These are phyloP conservation scores for Tokudaia tokunoshimensis DNA, from an alignment of 2,797 vertebrate genomes.

Conservation along the genomic window DNA sequence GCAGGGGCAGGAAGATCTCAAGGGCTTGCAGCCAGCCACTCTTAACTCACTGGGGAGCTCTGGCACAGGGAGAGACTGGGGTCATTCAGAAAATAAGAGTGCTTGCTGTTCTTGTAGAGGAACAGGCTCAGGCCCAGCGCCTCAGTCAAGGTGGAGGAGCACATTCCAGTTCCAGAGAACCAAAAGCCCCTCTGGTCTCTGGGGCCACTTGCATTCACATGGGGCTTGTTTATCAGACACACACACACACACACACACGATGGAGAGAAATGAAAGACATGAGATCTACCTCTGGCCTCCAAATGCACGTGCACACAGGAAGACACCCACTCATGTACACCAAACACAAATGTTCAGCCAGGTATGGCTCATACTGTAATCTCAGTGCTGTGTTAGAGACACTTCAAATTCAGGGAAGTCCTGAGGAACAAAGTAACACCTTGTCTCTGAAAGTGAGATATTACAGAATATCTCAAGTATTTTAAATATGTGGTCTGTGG, in stretches of 20 bases:
- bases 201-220: background rate
- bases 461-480: background rate
- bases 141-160: background rate
- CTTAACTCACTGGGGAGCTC: background rate
- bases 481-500: background rate
- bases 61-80: background rate
- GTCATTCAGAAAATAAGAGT: background rate
- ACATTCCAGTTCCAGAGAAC: background rate
- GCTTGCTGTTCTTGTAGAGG: background rate
- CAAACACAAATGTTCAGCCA: background rate
- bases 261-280: background rate
- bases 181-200: background rate
- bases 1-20: background rate
- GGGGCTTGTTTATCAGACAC: background rate
- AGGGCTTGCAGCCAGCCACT: background rate
- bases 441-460: background rate
- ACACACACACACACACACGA: background rate
- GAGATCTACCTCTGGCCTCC: background rate
- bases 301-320: background rate
- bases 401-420: background rate
- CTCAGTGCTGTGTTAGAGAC: background rate
- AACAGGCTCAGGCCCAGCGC: background rate
- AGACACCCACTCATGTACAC: background rate
- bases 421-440: background rate
- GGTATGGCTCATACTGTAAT: background rate